Evolutionary conservation across 2,113 vertebrate species (phyloP).

Genomic region (Misgurnus anguillicaudatus): DNA sequence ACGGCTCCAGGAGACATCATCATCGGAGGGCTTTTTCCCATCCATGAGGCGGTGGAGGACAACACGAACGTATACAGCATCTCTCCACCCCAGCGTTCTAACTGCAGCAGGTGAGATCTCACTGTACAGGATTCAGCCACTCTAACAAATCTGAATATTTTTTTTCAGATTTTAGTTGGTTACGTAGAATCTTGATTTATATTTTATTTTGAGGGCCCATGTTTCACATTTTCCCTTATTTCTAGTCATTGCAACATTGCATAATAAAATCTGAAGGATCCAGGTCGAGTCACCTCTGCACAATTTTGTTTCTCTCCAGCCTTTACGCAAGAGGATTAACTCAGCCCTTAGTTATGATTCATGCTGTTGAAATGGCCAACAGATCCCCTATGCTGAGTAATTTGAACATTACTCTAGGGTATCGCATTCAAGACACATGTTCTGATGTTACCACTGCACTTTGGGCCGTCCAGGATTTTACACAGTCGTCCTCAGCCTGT

Average conservation of each 20-base stretch:
- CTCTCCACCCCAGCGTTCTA: constrained; percentile 69
- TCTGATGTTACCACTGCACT: constrained; percentile 81
- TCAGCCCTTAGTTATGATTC: constrained; percentile 81
- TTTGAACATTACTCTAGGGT: constrained; percentile 79
- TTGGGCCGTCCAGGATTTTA: constrained; percentile 73
- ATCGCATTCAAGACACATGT: constrained; percentile 83
- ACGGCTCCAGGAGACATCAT: constrained; percentile 62
- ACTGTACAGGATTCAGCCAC: background rate
- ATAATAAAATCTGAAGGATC: background rate
- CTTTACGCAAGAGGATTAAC: constrained; percentile 73
- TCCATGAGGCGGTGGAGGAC: constrained; percentile 53
- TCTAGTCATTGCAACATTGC: no score
- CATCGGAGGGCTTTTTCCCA: constrained; percentile 67
- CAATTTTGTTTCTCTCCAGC: constrained; percentile 65
- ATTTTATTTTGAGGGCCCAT: no score
- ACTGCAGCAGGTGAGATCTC: constrained; percentile 78
- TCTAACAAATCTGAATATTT: background rate
- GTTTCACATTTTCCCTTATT: no score
- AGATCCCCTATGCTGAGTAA: constrained; percentile 74
- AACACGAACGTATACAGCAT: constrained; percentile 31
- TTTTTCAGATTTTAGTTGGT: no score
- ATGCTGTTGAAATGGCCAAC: constrained; percentile 81
- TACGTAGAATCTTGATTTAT: no score
- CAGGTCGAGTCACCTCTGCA: constrained; percentile 8
- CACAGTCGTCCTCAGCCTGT: constrained; percentile 59